These are phyloP conservation scores for Caenorhabditis brenneri DNA, from an alignment of 1,140 invertebrate species.

Conservation along the genomic window DNA sequence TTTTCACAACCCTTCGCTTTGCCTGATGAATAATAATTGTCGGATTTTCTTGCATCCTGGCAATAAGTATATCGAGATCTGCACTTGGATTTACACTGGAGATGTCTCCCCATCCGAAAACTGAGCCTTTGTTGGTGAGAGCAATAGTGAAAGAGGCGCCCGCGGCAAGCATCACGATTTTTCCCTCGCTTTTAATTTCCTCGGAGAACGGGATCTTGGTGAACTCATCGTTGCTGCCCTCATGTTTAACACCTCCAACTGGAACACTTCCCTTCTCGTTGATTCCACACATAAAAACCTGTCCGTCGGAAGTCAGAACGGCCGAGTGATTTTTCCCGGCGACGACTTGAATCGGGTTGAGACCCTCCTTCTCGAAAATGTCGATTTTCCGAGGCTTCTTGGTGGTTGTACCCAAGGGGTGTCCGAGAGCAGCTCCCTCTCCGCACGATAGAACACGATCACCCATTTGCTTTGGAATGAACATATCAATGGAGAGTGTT, in stretches of 20 bases:
- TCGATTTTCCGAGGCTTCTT: slow-evolving; percentile 66
- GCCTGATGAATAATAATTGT: slow-evolving; percentile 59
- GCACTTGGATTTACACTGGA: slow-evolving; percentile 64
- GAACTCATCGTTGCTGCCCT: slow-evolving; percentile 66
- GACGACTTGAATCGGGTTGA: slow-evolving; percentile 61
- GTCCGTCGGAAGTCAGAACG: slow-evolving; percentile 62
- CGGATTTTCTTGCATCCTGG: slow-evolving; percentile 64
- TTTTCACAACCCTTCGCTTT: slow-evolving; percentile 51
- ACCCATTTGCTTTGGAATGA: neutral
- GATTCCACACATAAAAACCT: slow-evolving; percentile 64
- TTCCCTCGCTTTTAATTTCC: slow-evolving; percentile 61
- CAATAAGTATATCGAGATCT: slow-evolving; percentile 60
- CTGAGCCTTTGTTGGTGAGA: slow-evolving; percentile 64
- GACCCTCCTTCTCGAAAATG: slow-evolving; percentile 60
- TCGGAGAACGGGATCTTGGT: slow-evolving; percentile 58
- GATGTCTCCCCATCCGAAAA: slow-evolving; percentile 70
- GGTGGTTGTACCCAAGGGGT: slow-evolving; percentile 66
- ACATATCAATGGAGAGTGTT: neutral
- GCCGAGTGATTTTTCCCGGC: slow-evolving; percentile 69
- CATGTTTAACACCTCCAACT: slow-evolving; percentile 62
- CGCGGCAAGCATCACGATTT: slow-evolving; percentile 67
- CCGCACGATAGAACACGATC: slow-evolving; percentile 4
- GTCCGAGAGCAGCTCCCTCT: slow-evolving; percentile 62
- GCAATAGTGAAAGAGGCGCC: slow-evolving; percentile 68
- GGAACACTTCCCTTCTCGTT: slow-evolving; percentile 70